Base-by-base conservation (phyloP, 2,797 vertebrate species). In the Uromys caudimaculatus region DNA sequence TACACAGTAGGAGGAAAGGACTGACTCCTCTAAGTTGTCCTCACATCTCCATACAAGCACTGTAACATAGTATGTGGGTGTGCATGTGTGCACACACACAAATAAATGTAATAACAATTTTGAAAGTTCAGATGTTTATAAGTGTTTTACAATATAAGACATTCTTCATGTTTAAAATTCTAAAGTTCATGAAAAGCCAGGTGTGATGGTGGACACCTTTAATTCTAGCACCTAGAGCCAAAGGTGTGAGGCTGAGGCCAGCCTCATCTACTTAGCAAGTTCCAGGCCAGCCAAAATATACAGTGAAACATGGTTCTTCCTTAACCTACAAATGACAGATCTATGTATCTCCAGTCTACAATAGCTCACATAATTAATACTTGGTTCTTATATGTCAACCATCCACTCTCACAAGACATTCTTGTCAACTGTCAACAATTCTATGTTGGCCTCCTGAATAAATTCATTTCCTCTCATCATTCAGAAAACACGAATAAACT, bases 141-240 rank as follows among this genome's bases (percentile, higher is more conserved):
- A 95, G 19, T 67, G 71, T 56, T 13, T 86, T 91, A 94, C 24
- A 95, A 89, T 56, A 67, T 83, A 71, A 89, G 32, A n/a, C 13
- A 52, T 56, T 62, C 2, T 86, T 89, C 32, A 90, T 71, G 91
- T 95, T 92, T 89, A 95, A 95, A 96, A 38, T 3, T 92, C 64
- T 41, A 97, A 95, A 96, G 9, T 7, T 84, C 97, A 71, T 47
- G 58, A 89, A 95, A 41, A 92, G 44, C 3, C 79, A 82, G 50
- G 54, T 41, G 44, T 35, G 8, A 27, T 84, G 58, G 19, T 7
- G 1, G 6, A 32, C 60, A 64, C 10, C 82, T 84, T 64, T 84
- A 84, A 64, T 64, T 84, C 16, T 17, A 67, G 82, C 41, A 84
- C 41, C 83, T 85, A 7, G 32, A 67, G 32, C 21, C 19, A 50